A percentile compares a stretch with the other conserved stretches of the same genome.
Evolutionary conservation across 2,113 vertebrate species (phyloP).

Genomic region (Platycercus adscitus): DNA sequence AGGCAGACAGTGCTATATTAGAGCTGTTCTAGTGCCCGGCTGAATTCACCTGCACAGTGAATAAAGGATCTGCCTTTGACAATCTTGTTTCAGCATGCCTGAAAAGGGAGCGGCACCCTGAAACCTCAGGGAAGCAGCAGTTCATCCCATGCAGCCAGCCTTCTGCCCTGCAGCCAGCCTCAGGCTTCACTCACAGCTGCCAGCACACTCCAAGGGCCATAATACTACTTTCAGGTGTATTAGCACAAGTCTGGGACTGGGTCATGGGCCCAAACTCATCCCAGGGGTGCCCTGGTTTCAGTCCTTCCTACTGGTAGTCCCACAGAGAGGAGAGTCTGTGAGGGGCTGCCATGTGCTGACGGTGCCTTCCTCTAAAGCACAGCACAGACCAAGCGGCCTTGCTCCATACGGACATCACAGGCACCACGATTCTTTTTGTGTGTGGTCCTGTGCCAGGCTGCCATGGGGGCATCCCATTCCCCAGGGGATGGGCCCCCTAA

Average conservation of each 20-base stretch:
- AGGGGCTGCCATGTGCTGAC: neutral
- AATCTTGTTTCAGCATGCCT: neutral
- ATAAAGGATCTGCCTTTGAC: neutral
- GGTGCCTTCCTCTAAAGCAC: neutral
- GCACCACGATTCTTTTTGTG: neutral
- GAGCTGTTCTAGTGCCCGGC: neutral
- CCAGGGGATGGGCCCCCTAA: neutral
- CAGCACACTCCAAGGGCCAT: neutral
- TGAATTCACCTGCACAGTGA: neutral
- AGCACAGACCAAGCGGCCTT: neutral
- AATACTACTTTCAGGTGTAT: neutral
- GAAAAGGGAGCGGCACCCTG: neutral
- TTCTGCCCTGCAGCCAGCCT: neutral
- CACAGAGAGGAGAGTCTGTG: neutral
- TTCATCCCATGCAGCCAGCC: neutral
- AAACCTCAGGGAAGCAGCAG: neutral
- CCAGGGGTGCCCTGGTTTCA: neutral
- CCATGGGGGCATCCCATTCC: neutral
- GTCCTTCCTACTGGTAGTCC: rapidly evolving
- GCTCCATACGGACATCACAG: rapidly evolving
- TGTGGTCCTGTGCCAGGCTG: rapidly evolving
- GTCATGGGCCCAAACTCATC: neutral
- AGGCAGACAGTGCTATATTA: neutral
- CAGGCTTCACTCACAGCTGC: neutral
- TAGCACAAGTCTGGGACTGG: rapidly evolving